These are phyloP conservation scores for Bombus cullumanus DNA, from an alignment of 1,140 invertebrate genomes.

Conservation along the genomic window DNA sequence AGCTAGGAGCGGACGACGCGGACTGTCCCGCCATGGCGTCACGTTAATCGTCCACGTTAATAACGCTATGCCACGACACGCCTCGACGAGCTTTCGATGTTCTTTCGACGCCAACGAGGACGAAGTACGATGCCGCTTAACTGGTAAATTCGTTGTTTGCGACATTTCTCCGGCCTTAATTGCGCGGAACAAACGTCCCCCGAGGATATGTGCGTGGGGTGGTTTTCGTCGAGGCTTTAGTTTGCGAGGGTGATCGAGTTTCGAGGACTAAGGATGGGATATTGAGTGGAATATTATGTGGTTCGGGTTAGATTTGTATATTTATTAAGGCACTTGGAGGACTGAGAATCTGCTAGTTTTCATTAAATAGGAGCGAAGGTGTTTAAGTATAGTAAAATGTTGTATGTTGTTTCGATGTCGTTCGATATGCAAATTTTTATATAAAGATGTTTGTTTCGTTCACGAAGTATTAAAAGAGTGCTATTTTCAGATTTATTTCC, in stretches of 20 bases:
- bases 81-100: conserved; percentile 22
- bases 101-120: background rate
- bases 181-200: background rate
- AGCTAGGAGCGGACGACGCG: background rate
- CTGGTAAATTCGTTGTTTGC: background rate
- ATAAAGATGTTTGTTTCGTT: background rate
- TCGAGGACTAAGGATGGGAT: background rate
- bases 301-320: too few species aligned
- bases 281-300: too few species aligned
- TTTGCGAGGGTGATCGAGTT: background rate
- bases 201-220: background rate
- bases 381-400: too few species aligned
- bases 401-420: too few species aligned
- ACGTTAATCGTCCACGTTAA: conserved; percentile 48
- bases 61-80: conserved; percentile 12
- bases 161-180: background rate
- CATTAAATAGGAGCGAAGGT: too few species aligned
- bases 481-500: background rate
- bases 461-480: background rate
- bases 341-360: too few species aligned
- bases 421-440: background rate
- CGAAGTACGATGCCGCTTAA: background rate
- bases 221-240: background rate
- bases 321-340: too few species aligned
- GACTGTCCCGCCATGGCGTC: background rate